These are phyloP conservation scores for Choloepus didactylus DNA, from an alignment of 2,797 vertebrate species.

Conservation along the genomic window DNA sequence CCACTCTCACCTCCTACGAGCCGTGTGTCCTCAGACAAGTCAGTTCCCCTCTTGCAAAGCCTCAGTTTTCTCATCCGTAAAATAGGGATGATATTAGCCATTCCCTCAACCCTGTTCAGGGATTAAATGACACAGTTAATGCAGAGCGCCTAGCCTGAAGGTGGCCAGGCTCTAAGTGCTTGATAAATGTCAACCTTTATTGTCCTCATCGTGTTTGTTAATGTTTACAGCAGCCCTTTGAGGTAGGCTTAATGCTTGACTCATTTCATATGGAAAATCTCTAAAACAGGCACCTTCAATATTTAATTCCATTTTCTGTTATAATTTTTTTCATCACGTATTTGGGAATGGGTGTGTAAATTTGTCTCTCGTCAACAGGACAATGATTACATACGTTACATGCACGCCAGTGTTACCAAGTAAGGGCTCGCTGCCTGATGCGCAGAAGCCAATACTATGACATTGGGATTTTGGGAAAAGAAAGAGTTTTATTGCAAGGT, in stretches of 20 bases:
- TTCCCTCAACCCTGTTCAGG: background rate
- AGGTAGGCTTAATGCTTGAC: background rate
- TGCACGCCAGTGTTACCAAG: background rate
- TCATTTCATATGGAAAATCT: background rate
- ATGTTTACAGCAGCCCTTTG: background rate
- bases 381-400: background rate
- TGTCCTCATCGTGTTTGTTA: background rate
- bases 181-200: background rate
- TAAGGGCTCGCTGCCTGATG: too few species aligned
- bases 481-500: too few species aligned
- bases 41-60: background rate
- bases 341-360: background rate
- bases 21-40: background rate
- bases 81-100: background rate
- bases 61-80: background rate
- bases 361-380: background rate
- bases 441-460: too few species aligned
- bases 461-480: too few species aligned
- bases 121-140: background rate
- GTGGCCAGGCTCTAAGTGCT: rapidly evolving
- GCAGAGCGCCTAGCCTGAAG: background rate
- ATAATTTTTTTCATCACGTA: background rate
- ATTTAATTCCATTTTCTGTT: background rate
- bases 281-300: background rate
- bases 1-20: background rate